Evolutionary conservation across 2,113 vertebrate species (phyloP), one percentile per base, ranked within the genome.

Genomic region (Anoplopoma fimbria): DNA sequence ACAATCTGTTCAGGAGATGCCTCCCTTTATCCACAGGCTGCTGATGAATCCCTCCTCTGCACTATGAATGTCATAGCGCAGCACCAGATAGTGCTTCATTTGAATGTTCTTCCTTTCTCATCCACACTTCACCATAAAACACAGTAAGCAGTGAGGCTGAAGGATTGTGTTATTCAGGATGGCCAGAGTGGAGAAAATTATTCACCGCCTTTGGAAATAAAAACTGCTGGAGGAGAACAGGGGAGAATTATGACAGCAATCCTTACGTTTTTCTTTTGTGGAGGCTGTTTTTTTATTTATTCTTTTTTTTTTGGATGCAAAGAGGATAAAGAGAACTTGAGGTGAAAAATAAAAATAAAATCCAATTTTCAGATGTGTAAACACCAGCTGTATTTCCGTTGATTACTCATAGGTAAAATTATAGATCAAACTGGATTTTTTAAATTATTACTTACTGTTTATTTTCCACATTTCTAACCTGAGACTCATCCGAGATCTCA

Each of bases 181-280:
- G 88, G 88, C 83, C 91, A 76, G 87, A 69, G 81, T 90, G 88
- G 77, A 90, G 77, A 89, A 88, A 82, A 92, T 91, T 91, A 93
- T 91, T 94, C 90, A 91, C 85, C 53, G 83, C 79, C 84, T 90
- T 86, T 58, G 85, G 90, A 88, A 87, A 91, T 92, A 92, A 91
- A 92, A 94, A 93, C 90, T 87, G 88, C 91, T 87, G 60, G 90
- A 93, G 91, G 87, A 92, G 87, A 92, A 88, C 91, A 81, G 85
- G 49, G 23, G 69, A 92, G 90, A 93, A 88, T 93, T 92, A 94
- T 93, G 90, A 91, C 87, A 80, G 86, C 91, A 94, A 92, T 93
- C 86, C 90, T 91, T 89, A 78, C 70, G 85, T 87, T 92, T 92
- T 94, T 91, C 57, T 51, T 92, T 91, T 88, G 85, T 77, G 75